These are phyloP conservation scores for Tinea trinotella DNA, from an alignment of 2,888 invertebrate species.

Conservation along the genomic window DNA sequence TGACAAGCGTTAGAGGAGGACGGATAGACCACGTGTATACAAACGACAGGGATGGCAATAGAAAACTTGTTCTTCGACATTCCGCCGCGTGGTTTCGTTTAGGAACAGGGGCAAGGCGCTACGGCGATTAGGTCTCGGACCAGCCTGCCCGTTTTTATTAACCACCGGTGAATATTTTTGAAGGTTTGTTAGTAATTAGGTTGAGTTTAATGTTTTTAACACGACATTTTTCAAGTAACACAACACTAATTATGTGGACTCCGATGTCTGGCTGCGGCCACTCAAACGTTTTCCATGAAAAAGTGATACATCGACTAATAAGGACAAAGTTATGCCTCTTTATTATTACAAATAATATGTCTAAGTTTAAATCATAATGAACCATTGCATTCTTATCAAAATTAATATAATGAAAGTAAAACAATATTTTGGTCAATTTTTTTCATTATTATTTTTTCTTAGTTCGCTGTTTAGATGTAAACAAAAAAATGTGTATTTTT, in stretches of 20 bases:
- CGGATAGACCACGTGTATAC: constrained; percentile 46
- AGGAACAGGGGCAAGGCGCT: constrained; percentile 61
- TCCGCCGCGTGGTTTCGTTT: constrained; percentile 65
- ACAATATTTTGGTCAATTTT: no score
- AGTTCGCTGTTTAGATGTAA: no score
- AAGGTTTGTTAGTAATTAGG: constrained; percentile 17
- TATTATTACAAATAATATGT: no score
- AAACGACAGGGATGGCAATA: constrained; percentile 55
- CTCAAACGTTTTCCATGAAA: neutral
- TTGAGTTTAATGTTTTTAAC: constrained; percentile 13
- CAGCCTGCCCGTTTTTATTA: constrained; percentile 10
- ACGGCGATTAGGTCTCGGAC: constrained; percentile 9
- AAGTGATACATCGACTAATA: neutral
- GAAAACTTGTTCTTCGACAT: constrained; percentile 68
- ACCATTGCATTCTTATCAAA: no score
- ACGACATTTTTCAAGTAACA: constrained; percentile 11
- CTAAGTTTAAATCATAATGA: no score
- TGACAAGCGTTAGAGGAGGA: constrained; percentile 66
- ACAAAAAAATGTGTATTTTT: no score
- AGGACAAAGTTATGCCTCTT: neutral
- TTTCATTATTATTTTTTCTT: no score
- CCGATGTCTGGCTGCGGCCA: neutral
- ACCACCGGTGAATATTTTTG: neutral
- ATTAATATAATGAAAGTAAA: no score
- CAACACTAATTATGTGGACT: neutral